Conservation (phyloP, 1,140 invertebrate species). For the Agraylea sexmaculata region DNA sequence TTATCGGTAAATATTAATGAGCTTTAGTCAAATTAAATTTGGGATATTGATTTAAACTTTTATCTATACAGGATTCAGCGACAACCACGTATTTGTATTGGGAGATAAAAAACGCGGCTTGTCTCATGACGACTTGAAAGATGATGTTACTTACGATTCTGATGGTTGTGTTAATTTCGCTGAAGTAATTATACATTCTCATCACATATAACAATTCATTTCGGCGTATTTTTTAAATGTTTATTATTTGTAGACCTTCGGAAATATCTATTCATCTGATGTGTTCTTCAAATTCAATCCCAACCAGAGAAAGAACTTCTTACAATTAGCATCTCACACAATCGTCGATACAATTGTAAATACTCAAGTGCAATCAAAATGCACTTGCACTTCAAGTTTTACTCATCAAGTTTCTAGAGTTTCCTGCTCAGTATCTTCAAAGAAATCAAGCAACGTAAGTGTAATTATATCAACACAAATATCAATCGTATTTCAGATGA, state of each 20-base stretch:
- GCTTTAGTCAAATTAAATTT: slow-evolving; percentile 1
- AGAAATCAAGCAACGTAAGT: no score
- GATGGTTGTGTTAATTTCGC: slow-evolving; percentile 28
- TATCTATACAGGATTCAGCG: slow-evolving; percentile 26
- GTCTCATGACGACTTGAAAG: slow-evolving; percentile 23
- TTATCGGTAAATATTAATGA: slow-evolving; percentile 27
- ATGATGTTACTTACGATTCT: slow-evolving; percentile 14
- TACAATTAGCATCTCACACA: slow-evolving; percentile 37
- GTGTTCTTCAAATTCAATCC: slow-evolving; percentile 41
- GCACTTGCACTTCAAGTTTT: no score
- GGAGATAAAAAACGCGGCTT: slow-evolving; percentile 31
- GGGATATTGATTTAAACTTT: slow-evolving; percentile 3
- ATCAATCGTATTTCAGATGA: no score
- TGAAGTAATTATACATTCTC: slow-evolving; percentile 22
- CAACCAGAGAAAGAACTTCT: slow-evolving; percentile 43
- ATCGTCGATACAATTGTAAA: slow-evolving; percentile 35
- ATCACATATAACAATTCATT: background rate
- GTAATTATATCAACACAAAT: no score
- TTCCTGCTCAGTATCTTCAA: no score
- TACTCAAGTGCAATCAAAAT: slow-evolving; percentile 37
- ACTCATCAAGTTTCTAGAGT: no score
- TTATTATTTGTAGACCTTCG: slow-evolving; percentile 37
- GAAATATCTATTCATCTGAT: slow-evolving; percentile 41
- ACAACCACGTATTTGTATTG: slow-evolving; percentile 26
- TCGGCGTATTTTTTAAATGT: background rate